These are phyloP conservation scores for Nomada hirtipes DNA, from an alignment of 2,888 invertebrate genomes.

Conservation along the genomic window DNA sequence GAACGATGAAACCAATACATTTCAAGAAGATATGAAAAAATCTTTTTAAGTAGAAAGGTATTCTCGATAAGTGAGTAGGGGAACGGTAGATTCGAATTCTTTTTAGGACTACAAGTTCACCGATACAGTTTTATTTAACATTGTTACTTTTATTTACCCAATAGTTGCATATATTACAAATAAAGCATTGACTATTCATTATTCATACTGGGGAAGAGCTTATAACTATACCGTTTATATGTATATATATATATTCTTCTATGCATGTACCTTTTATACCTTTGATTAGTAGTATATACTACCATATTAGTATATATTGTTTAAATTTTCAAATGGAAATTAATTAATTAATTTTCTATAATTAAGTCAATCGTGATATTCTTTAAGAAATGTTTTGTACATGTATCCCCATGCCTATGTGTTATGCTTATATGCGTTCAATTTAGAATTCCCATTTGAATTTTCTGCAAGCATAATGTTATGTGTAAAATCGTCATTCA, in stretches of 20 bases:
- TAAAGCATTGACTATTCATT: conserved; percentile 75
- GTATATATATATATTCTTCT: conserved; percentile 22
- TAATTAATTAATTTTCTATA: conserved; percentile 21
- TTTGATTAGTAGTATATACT: conserved; percentile 55
- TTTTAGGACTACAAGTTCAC: not conserved
- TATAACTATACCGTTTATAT: conserved; percentile 53
- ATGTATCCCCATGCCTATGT: conserved; percentile 11
- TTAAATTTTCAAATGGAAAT: conserved; percentile 56
- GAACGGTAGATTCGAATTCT: not conserved
- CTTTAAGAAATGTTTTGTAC: conserved; percentile 25
- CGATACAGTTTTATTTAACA: conserved; percentile 47
- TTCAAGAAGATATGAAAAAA: conserved; percentile 15
- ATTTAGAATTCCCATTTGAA: conserved; percentile 39
- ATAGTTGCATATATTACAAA: conserved; percentile 77
- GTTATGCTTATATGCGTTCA: conserved; percentile 2
- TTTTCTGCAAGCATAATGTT: conserved; percentile 37
- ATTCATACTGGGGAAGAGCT: conserved; percentile 71
- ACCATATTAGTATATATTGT: conserved; percentile 30
- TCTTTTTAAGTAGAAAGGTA: not conserved
- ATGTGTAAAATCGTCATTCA: conserved; percentile 45
- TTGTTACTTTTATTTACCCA: conserved; percentile 77
- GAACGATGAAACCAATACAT: conserved; percentile 14
- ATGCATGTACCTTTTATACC: conserved; percentile 27
- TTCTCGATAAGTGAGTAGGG: no score
- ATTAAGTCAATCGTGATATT: not conserved